Evolutionary conservation across 2,888 invertebrate species (phyloP), one percentile per base, ranked within the genome.

Genomic region (Hedychridium roseum): DNA sequence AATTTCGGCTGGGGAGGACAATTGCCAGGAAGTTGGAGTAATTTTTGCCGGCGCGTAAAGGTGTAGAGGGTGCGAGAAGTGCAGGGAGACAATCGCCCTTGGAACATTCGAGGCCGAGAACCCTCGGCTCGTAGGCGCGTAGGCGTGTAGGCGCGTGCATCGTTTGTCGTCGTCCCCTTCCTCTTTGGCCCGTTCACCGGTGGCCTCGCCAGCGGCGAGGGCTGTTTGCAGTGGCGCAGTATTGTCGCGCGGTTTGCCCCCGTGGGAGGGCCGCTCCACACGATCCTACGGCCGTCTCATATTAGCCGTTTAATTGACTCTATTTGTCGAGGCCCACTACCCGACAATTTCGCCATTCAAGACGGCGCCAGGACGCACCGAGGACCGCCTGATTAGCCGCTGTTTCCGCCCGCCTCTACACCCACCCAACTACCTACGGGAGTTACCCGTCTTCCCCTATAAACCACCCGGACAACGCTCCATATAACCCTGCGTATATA

Each of bases 241-340:
- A 59, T 66, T 68, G 67, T 68, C 62, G 51, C 50, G 52, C 41
- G 50, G 54, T 32, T 30, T 47, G 37, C 37, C 58, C 64, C 56
- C 60, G 55, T 50, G 55, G 60, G 66, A 70, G 63, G 49, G 47
- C 28, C 42, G 48, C 57, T n/a, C n/a, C n/a, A 53, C 41, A 42
- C 54, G 59, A 58, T 59, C n/a, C n/a, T n/a, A 42, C 54, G 58
- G 59, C 54, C 61, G 62, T 58, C 60, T 66, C 64, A 66, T 66
- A 64, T 64, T 64, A 60, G 61, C 66, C 60, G 63, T 56, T 69
- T 70, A 70, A 71, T 71, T 65, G 69, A 66, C 64, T 60, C 64
- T 62, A 64, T 69, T 70, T 69, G 66, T 60, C 60, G 56, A 62
- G 53, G 53, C 60, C 54, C 31, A 44, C 48, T 53, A 44, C 45